Evolutionary conservation across 1,140 invertebrate genomes (phyloP).

Genomic region (Maconellicoccus hirsutus): DNA sequence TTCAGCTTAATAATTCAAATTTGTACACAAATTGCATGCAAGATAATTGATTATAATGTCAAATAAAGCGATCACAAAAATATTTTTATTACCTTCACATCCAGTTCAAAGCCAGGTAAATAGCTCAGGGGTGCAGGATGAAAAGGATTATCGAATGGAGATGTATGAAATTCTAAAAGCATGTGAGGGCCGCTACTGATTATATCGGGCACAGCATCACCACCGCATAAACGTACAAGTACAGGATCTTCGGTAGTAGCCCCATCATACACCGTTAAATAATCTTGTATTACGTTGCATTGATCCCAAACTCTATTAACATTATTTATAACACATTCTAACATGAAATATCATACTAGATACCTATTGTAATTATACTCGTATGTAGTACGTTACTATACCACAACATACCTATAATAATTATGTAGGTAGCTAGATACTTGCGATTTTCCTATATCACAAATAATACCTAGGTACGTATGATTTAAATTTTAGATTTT

Average conservation of each 20-base stretch:
- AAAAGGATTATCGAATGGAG: conserved; percentile 67
- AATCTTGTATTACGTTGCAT: conserved; percentile 67
- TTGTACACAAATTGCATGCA: no score
- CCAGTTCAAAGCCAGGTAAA: conserved; percentile 63
- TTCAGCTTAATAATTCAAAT: no score
- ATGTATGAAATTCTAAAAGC: conserved; percentile 69
- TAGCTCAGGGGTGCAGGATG: conserved; percentile 64
- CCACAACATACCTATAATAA: no score
- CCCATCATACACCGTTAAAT: conserved; percentile 69
- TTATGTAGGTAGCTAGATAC: no score
- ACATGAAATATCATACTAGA: no score
- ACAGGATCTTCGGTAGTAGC: conserved; percentile 56
- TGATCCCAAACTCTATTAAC: conserved; percentile 58
- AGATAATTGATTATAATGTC: no score
- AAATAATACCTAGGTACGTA: no score
- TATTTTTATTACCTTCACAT: conserved; percentile 31
- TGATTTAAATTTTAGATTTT: no score
- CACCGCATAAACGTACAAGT: conserved; percentile 66
- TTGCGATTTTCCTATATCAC: no score
- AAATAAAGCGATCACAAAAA: background rate
- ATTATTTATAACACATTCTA: background rate
- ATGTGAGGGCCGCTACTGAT: conserved; percentile 63
- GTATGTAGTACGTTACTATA: no score
- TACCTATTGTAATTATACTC: no score
- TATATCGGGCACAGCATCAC: conserved; percentile 66